Evolutionary conservation across 2,888 invertebrate species (phyloP).

Genomic region (Schizotus pectinicornis): DNA sequence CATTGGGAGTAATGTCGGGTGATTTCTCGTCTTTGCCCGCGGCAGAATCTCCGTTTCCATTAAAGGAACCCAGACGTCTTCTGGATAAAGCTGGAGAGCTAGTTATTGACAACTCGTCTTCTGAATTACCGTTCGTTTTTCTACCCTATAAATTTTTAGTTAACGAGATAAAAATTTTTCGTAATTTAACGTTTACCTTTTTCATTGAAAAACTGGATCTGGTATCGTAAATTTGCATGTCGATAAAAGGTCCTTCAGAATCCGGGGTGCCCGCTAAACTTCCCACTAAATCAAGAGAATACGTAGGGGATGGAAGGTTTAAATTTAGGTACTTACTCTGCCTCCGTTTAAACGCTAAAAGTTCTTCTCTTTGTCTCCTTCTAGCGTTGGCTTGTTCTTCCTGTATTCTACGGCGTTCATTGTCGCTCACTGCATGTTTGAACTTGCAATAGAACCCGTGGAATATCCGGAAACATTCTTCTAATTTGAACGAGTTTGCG

Average conservation of each 20-base stretch:
- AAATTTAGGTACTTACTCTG: conserved; percentile 60
- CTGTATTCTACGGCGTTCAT: conserved; percentile 79
- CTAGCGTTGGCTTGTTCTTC: conserved; percentile 87
- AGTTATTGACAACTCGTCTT: conserved; percentile 66
- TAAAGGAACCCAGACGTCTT: conserved; percentile 71
- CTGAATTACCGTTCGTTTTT: conserved; percentile 62
- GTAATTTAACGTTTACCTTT: conserved; percentile 42
- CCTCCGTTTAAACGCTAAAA: conserved; percentile 67
- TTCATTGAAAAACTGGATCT: conserved; percentile 67
- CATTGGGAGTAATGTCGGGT: conserved; percentile 86
- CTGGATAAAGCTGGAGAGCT: conserved; percentile 73
- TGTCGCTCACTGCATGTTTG: conserved; percentile 82
- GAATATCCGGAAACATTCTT: conserved; percentile 92
- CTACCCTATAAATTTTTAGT: conserved; percentile 42
- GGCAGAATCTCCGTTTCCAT: conserved; percentile 49
- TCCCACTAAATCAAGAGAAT: conserved; percentile 58
- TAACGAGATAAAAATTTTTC: conserved; percentile 38
- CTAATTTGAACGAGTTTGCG: conserved; percentile 84
- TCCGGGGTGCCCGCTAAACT: conserved; percentile 75
- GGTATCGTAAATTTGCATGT: conserved; percentile 78
- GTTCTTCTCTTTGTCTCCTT: conserved; percentile 76
- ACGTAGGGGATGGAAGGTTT: not conserved
- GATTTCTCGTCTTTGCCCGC: conserved; percentile 62
- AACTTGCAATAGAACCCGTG: conserved; percentile 89
- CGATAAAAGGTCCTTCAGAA: conserved; percentile 76